phyloP scores from a whole-genome alignment of 2,113 vertebrate genomes.

The Cygnus buccinator region DNA sequence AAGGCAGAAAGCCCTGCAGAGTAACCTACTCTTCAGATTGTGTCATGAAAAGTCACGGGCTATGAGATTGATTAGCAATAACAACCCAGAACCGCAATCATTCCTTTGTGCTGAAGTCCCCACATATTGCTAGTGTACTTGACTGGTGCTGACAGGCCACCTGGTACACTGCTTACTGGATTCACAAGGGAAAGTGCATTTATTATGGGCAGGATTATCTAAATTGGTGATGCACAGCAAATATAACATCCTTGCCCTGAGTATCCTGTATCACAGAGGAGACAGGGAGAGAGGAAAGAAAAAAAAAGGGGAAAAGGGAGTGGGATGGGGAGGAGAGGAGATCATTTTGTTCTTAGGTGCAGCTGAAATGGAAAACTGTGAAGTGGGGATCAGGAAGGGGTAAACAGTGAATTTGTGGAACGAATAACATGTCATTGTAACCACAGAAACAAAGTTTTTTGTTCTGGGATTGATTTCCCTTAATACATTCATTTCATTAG shows the following conservation, averaged over 20 bases:
- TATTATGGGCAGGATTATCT: neutral
- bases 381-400: neutral
- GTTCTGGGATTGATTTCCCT: neutral
- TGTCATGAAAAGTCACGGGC: neutral
- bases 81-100: neutral
- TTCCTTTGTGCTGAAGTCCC: neutral
- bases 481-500: neutral
- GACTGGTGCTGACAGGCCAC: neutral
- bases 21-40: neutral
- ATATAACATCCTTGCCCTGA: neutral
- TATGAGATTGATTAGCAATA: neutral
- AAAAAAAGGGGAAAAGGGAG: neutral
- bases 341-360: neutral
- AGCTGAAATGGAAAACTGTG: neutral
- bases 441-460: neutral
- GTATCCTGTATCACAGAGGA: neutral
- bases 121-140: neutral
- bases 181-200: neutral
- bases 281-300: neutral
- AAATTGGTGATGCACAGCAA: accelerated
- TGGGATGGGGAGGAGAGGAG: no score
- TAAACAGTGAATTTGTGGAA: neutral
- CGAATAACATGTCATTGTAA: neutral
- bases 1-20: neutral
- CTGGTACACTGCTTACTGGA: neutral